Evolutionary conservation across 2,113 vertebrate species (phyloP).

Genomic region (Maccullochella peelii): DNA sequence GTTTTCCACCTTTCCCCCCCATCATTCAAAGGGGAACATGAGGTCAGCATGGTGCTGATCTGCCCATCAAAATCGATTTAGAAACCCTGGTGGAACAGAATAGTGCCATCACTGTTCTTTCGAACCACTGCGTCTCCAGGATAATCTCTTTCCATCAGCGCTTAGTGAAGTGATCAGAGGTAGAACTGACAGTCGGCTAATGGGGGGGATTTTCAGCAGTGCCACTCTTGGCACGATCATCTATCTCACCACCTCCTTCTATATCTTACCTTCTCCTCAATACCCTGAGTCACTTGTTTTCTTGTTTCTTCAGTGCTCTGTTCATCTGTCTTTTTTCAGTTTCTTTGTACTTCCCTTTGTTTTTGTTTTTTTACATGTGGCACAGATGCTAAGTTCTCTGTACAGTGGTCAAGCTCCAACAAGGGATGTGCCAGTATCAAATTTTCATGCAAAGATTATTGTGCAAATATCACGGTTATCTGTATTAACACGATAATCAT

Average conservation of each 20-base stretch:
- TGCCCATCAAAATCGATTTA: conserved; percentile 72
- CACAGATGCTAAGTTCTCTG: background rate
- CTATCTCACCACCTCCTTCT: conserved; percentile 38
- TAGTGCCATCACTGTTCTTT: conserved; percentile 45
- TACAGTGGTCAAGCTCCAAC: background rate
- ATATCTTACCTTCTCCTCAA: conserved; percentile 16
- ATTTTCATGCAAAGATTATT: background rate
- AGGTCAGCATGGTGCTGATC: conserved; percentile 62
- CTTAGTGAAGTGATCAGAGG: conserved; percentile 74
- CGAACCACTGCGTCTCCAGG: conserved; percentile 42
- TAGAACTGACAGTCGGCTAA: conserved; percentile 71
- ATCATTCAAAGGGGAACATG: conserved; percentile 36
- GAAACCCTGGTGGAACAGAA: conserved; percentile 50
- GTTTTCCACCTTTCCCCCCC: conserved; percentile 6
- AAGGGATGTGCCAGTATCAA: background rate
- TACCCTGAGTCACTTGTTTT: conserved; percentile 5
- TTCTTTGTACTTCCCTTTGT: background rate
- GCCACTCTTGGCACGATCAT: conserved; percentile 14
- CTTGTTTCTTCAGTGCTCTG: background rate
- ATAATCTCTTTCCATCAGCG: conserved; percentile 63
- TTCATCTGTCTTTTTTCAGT: background rate
- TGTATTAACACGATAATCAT: background rate
- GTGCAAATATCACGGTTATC: background rate
- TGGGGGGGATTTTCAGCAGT: conserved; percentile 56
- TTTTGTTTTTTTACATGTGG: background rate